Conservation (phyloP, 2,888 invertebrate species). For the Leptinotarsa haldemani region DNA sequence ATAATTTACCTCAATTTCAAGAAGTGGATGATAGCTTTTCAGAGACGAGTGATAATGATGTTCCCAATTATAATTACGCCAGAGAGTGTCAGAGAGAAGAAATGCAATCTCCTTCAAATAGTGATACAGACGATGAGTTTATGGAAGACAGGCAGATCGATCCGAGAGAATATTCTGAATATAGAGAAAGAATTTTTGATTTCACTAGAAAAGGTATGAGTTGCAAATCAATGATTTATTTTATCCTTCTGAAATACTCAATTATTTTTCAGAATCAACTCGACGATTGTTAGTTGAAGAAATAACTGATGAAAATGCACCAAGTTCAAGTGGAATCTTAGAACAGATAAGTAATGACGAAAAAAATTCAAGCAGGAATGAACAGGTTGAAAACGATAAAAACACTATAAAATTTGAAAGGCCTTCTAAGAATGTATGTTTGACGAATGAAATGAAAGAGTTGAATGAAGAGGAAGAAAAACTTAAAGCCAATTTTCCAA, state of each 20-base stretch:
- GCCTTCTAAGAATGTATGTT: not conserved
- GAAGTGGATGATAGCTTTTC: constrained; percentile 27
- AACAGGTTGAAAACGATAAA: constrained; percentile 2
- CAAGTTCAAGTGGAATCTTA: constrained; percentile 33
- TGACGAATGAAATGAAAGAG: not conserved
- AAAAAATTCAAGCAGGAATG: not conserved
- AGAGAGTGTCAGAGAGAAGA: constrained; percentile 42
- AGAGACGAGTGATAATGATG: constrained; percentile 34
- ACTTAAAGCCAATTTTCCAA: not conserved
- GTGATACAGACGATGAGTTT: constrained; percentile 49
- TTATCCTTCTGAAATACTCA: not conserved
- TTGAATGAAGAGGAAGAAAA: not conserved
- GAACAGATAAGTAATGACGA: not conserved
- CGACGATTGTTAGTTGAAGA: constrained; percentile 46
- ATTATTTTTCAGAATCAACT: constrained; percentile 11
- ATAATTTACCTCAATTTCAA: constrained; percentile 1
- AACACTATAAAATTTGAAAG: not conserved
- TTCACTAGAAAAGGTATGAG: constrained; percentile 49
- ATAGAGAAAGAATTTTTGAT: constrained; percentile 60
- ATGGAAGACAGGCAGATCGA: constrained; percentile 53
- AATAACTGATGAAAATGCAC: constrained; percentile 39
- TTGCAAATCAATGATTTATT: constrained; percentile 16
- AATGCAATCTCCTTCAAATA: constrained; percentile 24
- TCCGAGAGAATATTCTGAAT: constrained; percentile 53
- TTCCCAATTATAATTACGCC: constrained; percentile 40